Evolutionary conservation across 2,797 vertebrate genomes (phyloP), one percentile per base, ranked within the genome.

Genomic region (Alca torda): DNA sequence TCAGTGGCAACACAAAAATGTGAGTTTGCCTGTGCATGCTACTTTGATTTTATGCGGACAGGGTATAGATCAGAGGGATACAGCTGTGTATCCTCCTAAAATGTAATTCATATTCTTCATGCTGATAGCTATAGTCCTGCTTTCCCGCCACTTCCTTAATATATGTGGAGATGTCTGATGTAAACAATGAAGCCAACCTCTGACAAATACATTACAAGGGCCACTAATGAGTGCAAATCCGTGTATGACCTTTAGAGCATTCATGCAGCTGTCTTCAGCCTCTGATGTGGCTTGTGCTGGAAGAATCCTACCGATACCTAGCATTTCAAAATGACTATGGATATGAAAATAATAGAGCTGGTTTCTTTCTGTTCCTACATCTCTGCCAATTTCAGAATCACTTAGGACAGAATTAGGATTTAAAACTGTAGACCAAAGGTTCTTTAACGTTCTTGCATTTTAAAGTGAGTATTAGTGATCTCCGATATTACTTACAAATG

Each of bases 191-290:
- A 94, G 46, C 33, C 63, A 90, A 79, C n/a, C 91, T 88, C 85
- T 91, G 89, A 90, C 83, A 93, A 95, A 91, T 86, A 70, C 30
- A 72, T 96, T 93, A 91, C 75, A 91, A 85, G 82, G 87, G 73
- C 82, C 26, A 41, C 69, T 96, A 95, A 94, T 90, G 89, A 94
- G 68, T 89, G 87, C 87, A 94, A 95, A 95, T 92, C 63, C 73
- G 51, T 45, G 72, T 78, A 74, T 81, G 89, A 94, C 89, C 82
- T 94, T 89, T 81, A 88, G 75, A 90, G 76, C 72, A 50, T 80
- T 87, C 15, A 2, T 79, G 87, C 95, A 93, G 95, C 90, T 95
- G 89, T 92, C 67, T 92, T 67, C 33, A 35, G 0, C 6, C 69
- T 92, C 88, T 87, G 84, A 92, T 89, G 76, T 90, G 65, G 54